Evolutionary conservation across 2,113 vertebrate species (phyloP), one percentile per base, ranked within the genome.

Genomic region (Lycocorax pyrrhopterus): DNA sequence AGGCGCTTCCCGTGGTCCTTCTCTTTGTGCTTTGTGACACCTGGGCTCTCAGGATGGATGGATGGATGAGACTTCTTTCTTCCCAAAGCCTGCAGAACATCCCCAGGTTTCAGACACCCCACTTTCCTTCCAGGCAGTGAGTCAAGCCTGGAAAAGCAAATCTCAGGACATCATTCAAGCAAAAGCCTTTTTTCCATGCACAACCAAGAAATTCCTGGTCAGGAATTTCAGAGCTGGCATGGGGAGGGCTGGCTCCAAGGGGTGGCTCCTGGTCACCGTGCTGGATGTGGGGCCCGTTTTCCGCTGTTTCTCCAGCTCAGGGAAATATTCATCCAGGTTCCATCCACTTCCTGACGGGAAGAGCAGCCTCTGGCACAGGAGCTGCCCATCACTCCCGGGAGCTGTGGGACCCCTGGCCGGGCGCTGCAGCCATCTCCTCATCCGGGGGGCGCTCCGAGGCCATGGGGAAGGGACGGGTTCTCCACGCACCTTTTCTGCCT

Each of bases 361-460:
- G 74, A 79, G 18, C 81, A 84, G 44, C 30, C 2, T 1, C 41
- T 51, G 71, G 72, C 47, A 8, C 7, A 43, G 58, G 30, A 59
- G 43, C 44, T 68, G 43, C 37, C 46, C 16, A 3, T 52, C 5
- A 0, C 37, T 82, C 26, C 66, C 0, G 3, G 4, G 69, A 1
- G 2, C 71, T 37, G 44, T 2, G 6, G 55, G 72, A 56, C 9
- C 41, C 52, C 53, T 60, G 0, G 0, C 33, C 41, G 68, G 59
- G 44, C 22, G 8, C 73, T 32, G 56, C 33, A 32, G 30, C 33
- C 25, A 0, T 41, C 17, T 66, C 46, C 56, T 9, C 49, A 6
- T 18, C 39, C 2, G 0, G 6, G 1, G 30, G 23, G 3, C 18
- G 23, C 9, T 5, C n/a, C 0, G 6, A 35, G n/a, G 43, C 9